These are phyloP conservation scores for Ypsolopha scabrella DNA, from an alignment of 2,888 invertebrate species.

Conservation along the genomic window DNA sequence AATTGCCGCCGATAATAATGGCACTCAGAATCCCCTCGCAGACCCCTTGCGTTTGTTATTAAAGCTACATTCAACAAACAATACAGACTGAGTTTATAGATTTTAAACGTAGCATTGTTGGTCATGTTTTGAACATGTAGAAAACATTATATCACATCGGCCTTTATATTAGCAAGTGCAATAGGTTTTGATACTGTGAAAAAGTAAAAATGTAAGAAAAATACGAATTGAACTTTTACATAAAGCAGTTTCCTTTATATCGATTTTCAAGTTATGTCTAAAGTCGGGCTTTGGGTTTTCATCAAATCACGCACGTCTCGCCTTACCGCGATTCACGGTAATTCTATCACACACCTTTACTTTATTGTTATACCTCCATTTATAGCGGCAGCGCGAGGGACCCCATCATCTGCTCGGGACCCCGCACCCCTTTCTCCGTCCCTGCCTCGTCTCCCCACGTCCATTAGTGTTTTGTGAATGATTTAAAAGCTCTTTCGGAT, in stretches of 20 bases:
- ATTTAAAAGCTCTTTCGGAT: slow-evolving; percentile 72
- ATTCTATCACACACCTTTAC: slow-evolving; percentile 60
- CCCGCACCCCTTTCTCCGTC: slow-evolving; percentile 18
- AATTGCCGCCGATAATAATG: slow-evolving; percentile 68
- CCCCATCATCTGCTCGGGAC: slow-evolving; percentile 44
- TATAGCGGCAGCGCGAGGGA: slow-evolving; percentile 60
- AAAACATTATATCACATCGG: too few relatives aligned
- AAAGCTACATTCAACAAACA: slow-evolving; percentile 27
- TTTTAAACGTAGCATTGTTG: neutral
- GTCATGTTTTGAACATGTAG: neutral
- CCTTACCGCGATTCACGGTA: slow-evolving; percentile 43
- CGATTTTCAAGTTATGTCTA: neutral
- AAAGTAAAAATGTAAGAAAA: too few relatives aligned
- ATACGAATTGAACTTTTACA: too few relatives aligned
- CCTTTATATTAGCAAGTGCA: neutral
- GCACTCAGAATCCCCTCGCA: slow-evolving; percentile 50
- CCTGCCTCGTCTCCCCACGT: slow-evolving; percentile 47
- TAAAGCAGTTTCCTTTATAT: too few relatives aligned
- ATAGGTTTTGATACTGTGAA: too few relatives aligned
- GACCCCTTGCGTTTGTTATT: slow-evolving; percentile 66
- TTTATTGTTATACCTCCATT: slow-evolving; percentile 62
- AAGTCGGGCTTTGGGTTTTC: neutral
- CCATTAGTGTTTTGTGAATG: slow-evolving; percentile 72
- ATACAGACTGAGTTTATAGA: neutral
- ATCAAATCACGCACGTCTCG: neutral